These are phyloP conservation scores for Drepanosiphum platanoidis DNA, from an alignment of 2,888 invertebrate genomes.

Conservation along the genomic window DNA sequence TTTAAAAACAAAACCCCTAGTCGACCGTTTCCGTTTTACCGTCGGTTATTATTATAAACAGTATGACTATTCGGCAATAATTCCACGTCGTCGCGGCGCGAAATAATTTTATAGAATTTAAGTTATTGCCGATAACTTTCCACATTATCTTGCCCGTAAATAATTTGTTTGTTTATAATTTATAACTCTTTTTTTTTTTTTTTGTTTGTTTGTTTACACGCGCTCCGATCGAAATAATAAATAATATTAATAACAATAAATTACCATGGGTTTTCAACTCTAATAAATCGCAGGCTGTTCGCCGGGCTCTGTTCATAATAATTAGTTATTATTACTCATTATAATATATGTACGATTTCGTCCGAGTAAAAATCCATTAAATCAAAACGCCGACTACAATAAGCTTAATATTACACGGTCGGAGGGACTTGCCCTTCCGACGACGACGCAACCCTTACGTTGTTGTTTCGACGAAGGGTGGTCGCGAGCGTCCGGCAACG, in stretches of 20 bases:
- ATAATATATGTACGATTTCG: neutral
- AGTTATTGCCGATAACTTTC: constrained; percentile 4
- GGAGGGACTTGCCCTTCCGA: constrained; percentile 42
- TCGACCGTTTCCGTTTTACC: neutral
- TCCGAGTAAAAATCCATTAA: constrained; percentile 48
- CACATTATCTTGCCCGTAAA: neutral
- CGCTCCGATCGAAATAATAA: neutral
- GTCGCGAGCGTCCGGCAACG: neutral
- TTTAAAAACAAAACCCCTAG: neutral
- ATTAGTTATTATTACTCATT: constrained; percentile 32
- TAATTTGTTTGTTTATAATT: constrained; percentile 7
- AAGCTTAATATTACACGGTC: constrained; percentile 37
- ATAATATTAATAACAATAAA: constrained; percentile 36
- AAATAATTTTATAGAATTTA: neutral
- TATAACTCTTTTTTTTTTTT: constrained; percentile 20
- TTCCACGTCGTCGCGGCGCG: neutral
- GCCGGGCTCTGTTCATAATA: constrained; percentile 14
- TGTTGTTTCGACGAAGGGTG: constrained; percentile 32
- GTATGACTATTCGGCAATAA: neutral
- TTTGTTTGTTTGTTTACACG: neutral
- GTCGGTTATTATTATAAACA: neutral
- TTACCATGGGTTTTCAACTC: constrained; percentile 43
- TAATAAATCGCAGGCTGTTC: constrained; percentile 7
- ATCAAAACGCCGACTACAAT: constrained; percentile 49
- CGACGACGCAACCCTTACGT: constrained; percentile 25